A percentile compares a stretch with the other conserved stretches of the same genome.
Evolutionary conservation across 2,113 vertebrate species (phyloP).

Genomic region (Barnardius zonarius): DNA sequence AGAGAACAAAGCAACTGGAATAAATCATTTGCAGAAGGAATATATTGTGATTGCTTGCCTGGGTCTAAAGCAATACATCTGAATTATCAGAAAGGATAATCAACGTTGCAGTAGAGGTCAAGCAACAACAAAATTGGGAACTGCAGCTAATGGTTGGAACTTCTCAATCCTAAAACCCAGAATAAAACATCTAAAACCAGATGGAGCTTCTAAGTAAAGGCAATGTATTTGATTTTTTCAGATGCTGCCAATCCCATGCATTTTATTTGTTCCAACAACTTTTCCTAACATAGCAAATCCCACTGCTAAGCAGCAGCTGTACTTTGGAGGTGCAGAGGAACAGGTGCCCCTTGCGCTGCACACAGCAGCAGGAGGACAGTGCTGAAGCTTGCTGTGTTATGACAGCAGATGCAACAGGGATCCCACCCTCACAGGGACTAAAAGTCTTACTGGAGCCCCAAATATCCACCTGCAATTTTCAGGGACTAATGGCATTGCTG

Average conservation of each 20-base stretch:
- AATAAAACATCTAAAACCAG: not conserved
- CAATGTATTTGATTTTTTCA: not conserved
- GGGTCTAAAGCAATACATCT: not conserved
- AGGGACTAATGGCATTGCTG: not conserved
- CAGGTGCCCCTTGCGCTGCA: accelerated
- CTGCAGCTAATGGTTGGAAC: not conserved
- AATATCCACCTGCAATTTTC: not conserved
- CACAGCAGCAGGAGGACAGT: not conserved
- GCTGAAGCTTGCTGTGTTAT: not conserved
- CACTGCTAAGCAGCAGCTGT: not conserved
- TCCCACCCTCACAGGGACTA: not conserved
- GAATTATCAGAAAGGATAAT: not conserved
- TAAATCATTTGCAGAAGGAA: not conserved
- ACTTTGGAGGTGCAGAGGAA: not conserved
- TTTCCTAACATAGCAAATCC: not conserved
- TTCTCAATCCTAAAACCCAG: not conserved
- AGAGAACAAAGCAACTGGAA: not conserved
- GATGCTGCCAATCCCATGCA: not conserved
- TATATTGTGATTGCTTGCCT: not conserved
- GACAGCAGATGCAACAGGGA: not conserved
- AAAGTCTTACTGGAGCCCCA: not conserved
- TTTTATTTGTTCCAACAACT: not conserved
- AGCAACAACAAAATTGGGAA: not conserved
- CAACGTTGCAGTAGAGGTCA: not conserved
- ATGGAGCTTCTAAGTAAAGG: not conserved